phyloP scores from a whole-genome alignment of 2,888 invertebrate species.

The Melikaiella ostensackeni region DNA sequence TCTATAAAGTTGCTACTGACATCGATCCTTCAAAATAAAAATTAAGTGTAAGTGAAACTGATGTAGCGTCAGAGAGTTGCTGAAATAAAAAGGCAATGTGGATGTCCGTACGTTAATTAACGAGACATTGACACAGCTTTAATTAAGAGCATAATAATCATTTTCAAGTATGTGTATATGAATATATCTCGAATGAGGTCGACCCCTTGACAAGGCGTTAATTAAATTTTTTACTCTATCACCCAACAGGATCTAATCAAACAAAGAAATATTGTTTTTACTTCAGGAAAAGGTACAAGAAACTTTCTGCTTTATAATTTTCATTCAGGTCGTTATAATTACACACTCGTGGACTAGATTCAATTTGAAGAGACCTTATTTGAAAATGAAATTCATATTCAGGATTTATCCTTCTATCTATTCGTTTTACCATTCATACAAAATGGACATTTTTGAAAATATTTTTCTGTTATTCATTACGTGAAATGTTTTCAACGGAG shows the following conservation, averaged over 20 bases:
- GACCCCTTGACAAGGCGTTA: background rate
- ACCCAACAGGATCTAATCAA: background rate
- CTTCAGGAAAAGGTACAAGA: background rate
- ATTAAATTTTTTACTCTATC: constrained; percentile 1
- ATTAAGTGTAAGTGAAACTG: background rate
- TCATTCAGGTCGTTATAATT: background rate
- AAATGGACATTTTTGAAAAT: no score
- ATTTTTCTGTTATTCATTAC: background rate
- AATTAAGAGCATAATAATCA: constrained; percentile 15
- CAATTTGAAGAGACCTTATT: background rate
- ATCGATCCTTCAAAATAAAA: background rate
- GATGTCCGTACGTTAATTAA: constrained; percentile 10
- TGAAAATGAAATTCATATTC: background rate
- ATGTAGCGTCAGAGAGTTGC: background rate
- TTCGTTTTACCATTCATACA: no score
- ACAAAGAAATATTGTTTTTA: background rate
- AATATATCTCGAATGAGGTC: constrained; percentile 2
- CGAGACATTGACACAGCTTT: constrained; percentile 10
- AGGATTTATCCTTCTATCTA: no score
- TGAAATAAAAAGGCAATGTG: background rate
- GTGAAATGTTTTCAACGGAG: background rate
- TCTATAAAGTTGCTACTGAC: background rate
- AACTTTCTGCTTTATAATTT: background rate
- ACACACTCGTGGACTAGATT: background rate
- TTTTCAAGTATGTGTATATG: background rate